Conservation (phyloP, 1,140 invertebrate species). For the Zaprionus gabonicus region DNA sequence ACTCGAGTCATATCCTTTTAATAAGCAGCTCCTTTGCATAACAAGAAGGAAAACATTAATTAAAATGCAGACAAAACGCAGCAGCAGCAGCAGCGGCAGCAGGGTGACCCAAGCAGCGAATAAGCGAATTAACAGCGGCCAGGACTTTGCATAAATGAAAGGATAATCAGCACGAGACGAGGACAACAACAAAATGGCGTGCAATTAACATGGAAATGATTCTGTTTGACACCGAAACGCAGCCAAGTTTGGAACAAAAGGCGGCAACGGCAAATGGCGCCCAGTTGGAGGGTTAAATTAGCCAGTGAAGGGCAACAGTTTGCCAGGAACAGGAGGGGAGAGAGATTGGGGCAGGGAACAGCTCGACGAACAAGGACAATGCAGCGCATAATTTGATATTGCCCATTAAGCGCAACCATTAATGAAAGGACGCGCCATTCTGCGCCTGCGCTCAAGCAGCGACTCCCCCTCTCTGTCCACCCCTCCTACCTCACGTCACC, state of each 20-base stretch:
- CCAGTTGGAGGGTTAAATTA: conserved; percentile 73
- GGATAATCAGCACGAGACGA: conserved; percentile 68
- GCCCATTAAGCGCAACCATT: conserved; percentile 80
- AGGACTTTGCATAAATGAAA: conserved; percentile 82
- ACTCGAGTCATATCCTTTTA: conserved; percentile 67
- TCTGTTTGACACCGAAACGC: conserved; percentile 72
- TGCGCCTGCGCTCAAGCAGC: conserved; percentile 60
- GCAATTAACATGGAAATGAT: conserved; percentile 82
- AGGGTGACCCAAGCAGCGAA: conserved; percentile 43
- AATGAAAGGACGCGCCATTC: conserved; percentile 60
- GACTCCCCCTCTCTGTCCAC: conserved; percentile 18
- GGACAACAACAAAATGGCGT: conserved; percentile 67
- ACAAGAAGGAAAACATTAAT: conserved; percentile 77
- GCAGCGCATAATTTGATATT: conserved; percentile 82
- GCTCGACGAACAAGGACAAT: conserved; percentile 53
- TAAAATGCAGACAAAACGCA: conserved; percentile 72
- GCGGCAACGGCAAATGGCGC: conserved; percentile 50
- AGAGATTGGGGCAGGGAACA: conserved; percentile 30
- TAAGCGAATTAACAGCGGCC: conserved; percentile 77
- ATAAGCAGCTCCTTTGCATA: conserved; percentile 72
- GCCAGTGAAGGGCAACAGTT: conserved; percentile 31
- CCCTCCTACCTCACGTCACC: not conserved
- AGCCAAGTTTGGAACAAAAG: conserved; percentile 44
- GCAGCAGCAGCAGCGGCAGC: not conserved
- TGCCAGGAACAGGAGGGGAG: not conserved